phyloP scores from a whole-genome alignment of 1,140 invertebrate genomes.

The Drosophila sulfurigaster region DNA sequence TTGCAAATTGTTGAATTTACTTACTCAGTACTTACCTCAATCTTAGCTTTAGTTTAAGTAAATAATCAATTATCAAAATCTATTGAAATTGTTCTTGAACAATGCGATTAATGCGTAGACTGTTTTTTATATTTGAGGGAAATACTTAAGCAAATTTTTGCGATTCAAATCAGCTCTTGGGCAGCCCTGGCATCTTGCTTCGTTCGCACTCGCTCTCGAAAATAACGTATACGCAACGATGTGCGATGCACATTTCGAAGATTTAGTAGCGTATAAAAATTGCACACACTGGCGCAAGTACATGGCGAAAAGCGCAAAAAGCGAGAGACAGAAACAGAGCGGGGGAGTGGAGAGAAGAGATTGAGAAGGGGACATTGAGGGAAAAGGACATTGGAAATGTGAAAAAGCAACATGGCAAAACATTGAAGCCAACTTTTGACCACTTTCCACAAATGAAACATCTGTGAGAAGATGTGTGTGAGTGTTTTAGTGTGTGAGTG shows the following conservation, averaged over 20 bases:
- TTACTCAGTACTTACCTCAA: no score
- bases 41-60: no score
- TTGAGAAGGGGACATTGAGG: background rate
- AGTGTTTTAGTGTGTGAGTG: background rate
- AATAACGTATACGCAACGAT: constrained; percentile 26
- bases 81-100: no score
- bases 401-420: constrained; percentile 49
- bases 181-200: constrained; percentile 26
- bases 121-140: background rate
- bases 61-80: no score
- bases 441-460: constrained; percentile 59
- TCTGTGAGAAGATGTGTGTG: background rate
- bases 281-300: constrained; percentile 40
- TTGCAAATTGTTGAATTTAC: no score
- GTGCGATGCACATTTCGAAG: constrained; percentile 63
- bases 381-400: constrained; percentile 30
- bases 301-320: background rate
- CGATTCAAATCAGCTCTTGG: constrained; percentile 1
- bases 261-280: constrained; percentile 74
- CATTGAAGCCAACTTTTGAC: constrained; percentile 55
- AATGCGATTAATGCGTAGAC: background rate
- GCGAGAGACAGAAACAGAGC: background rate
- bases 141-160: background rate
- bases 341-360: background rate
- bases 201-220: background rate